Evolutionary conservation across 2,888 invertebrate species (phyloP), one percentile per base, ranked within the genome.

Genomic region (Parapristionchus giblindavisi): DNA sequence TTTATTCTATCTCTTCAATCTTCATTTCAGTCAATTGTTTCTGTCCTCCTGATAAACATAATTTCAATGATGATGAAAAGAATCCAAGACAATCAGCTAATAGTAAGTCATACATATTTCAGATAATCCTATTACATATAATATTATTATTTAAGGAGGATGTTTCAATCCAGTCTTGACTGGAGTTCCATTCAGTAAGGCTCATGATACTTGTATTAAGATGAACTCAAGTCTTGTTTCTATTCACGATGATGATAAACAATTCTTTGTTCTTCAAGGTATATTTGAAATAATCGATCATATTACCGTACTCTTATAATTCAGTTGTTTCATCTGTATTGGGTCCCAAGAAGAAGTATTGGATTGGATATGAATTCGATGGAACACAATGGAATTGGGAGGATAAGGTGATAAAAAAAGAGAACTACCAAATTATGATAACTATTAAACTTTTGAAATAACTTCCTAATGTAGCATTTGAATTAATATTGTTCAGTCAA

Each of bases 291-390:
- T n/a, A n/a, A n/a, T n/a, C n/a, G n/a, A n/a, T n/a, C n/a, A n/a
- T n/a, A n/a, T n/a, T n/a, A n/a, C n/a, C n/a, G n/a, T n/a, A n/a
- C n/a, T n/a, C n/a, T 40, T 24, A 29, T 6, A 24, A 38, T 63
- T 63, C 27, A 63, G 63, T 63, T 27, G 43, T 63, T 2, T 38
- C 63, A 0, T n/a, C n/a, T n/a, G 29, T 63, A 27, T 63, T 63
- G 29, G 63, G 63, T 4, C 14, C 63, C 3, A 63, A 63, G 63
- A 63, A 63, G 63, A 63, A 63, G 43, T 63, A n/a, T 43, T 63
- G 63, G 63, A 17, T 63, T 43, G 63, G 40, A 11, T 21, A 29
- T 8, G n/a, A 63, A 34, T 43, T 43, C 36, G 63, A 63, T 43
- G 43, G 43, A 63, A 63, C 63, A 14, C 38, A 40, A 3, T 63